Conservation (phyloP, 2,113 vertebrate species). For the Notechis scutatus region DNA sequence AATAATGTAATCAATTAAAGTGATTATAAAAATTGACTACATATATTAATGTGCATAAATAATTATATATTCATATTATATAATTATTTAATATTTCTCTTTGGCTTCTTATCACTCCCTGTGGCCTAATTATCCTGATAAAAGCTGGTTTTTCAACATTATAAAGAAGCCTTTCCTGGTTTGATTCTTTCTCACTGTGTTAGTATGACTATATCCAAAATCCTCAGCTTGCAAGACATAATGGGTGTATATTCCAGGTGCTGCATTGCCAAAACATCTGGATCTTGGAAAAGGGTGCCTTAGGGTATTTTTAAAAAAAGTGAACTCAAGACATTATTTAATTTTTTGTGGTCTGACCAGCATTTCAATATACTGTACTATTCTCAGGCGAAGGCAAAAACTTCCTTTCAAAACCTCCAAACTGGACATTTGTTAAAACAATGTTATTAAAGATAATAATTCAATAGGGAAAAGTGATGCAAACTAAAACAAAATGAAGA, state of each 20-base stretch:
- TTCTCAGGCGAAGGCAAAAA: neutral
- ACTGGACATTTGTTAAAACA: neutral
- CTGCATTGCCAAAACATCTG: neutral
- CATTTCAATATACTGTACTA: neutral
- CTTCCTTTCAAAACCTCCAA: neutral
- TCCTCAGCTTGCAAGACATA: neutral
- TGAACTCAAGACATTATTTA: neutral
- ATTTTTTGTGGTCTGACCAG: neutral
- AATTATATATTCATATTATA: constrained; percentile 29
- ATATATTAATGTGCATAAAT: constrained; percentile 50
- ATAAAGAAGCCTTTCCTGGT: neutral
- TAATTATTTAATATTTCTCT: constrained; percentile 40
- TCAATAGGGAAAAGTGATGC: neutral
- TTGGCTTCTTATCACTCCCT: neutral
- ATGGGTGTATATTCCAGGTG: too few species aligned
- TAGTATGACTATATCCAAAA: neutral
- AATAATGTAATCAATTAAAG: constrained; percentile 47
- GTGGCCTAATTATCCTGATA: neutral
- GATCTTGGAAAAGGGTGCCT: neutral
- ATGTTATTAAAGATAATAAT: neutral
- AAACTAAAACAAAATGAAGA: neutral
- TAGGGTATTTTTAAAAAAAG: neutral
- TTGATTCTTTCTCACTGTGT: neutral
- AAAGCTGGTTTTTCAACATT: neutral
- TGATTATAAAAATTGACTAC: constrained; percentile 55